phyloP scores from a whole-genome alignment of 2,113 vertebrate species.

The Brienomyrus brachyistius region DNA sequence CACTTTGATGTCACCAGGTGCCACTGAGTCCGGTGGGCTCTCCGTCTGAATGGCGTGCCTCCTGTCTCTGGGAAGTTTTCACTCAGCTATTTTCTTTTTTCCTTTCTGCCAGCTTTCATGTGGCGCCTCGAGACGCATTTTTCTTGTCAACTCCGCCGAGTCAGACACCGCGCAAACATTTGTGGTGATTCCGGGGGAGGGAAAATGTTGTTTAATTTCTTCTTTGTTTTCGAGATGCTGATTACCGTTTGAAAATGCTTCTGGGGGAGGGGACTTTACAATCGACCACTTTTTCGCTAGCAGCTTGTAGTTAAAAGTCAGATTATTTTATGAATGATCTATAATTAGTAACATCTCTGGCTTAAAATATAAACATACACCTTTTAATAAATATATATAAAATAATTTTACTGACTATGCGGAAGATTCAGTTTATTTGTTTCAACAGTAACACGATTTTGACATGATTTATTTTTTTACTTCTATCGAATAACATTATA shows the following conservation, averaged over 20 bases:
- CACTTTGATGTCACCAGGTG: conserved; percentile 14
- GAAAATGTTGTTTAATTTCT: conserved; percentile 23
- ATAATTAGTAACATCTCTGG: neutral
- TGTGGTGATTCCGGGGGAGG: conserved; percentile 37
- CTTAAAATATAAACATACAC: neutral
- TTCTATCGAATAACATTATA: neutral
- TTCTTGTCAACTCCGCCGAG: conserved; percentile 42
- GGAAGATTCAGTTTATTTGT: neutral
- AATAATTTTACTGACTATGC: neutral
- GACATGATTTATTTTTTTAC: neutral
- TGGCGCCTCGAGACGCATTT: conserved; percentile 30
- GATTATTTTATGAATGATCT: neutral
- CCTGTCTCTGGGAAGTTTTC: conserved; percentile 18
- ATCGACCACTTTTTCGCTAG: neutral
- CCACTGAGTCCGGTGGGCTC: neutral
- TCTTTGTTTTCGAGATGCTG: conserved; percentile 11
- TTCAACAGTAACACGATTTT: neutral
- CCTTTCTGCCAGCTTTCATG: conserved; percentile 27
- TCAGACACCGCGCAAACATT: conserved; percentile 50
- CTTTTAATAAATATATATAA: neutral
- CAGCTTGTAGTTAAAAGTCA: neutral
- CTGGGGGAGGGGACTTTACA: neutral
- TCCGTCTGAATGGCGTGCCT: neutral
- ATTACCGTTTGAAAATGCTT: neutral
- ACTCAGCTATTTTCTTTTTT: conserved; percentile 3